Evolutionary conservation across 53 echinoderm and acorn worm genomes (phyloP), one percentile per base, ranked within the genome.

Genomic region (Henricia sp.): DNA sequence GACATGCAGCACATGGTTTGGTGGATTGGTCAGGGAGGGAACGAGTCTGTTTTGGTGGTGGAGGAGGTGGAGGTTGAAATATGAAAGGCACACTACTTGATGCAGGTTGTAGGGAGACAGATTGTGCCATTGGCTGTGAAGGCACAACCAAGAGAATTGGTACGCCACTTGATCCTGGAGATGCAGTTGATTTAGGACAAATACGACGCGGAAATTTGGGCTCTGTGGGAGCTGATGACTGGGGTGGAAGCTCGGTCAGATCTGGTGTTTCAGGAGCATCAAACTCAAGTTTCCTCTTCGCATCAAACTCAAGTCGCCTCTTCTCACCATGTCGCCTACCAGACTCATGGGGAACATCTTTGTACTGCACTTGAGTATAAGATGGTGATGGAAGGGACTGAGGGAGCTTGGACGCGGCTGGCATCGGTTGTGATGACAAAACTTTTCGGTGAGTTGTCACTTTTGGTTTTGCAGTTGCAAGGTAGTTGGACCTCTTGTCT

Each of bases 131-230:
- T 75, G 77, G 86, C 52, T 86, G 86, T 39, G 86, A 82, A 32
- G 86, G 86, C 65, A 86, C 75, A 21, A 82, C 87, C 32, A 87
- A 17, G 30, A 87, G 51, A 67, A 82, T 80, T 26, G 86, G 86
- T 35, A 76, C 34, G 66, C 75, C 66, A 40, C 54, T 54, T 55
- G 74, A 51, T 52, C 74, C 56, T 52, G 57, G 30, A 70, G 42
- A 29, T 70, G 70, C 43, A 48, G 70, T 29, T 44, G 30, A 46
- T 70, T 70, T 70, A 16, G 71, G 75, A 35, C 57, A 56, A 56
- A 75, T 53, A 56, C 57, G 75, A 17, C 55, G 57, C 1, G 75
- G 75, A 53, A 37, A 38, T 54, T 55, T 75, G 57, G 75, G 56
- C 75, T 75, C 57, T 55, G 37, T 37, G 56, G 57, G 55, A 54